Evolutionary conservation across 2,888 invertebrate species (phyloP), one percentile per base, ranked within the genome.

Genomic region (Volucella inanis): DNA sequence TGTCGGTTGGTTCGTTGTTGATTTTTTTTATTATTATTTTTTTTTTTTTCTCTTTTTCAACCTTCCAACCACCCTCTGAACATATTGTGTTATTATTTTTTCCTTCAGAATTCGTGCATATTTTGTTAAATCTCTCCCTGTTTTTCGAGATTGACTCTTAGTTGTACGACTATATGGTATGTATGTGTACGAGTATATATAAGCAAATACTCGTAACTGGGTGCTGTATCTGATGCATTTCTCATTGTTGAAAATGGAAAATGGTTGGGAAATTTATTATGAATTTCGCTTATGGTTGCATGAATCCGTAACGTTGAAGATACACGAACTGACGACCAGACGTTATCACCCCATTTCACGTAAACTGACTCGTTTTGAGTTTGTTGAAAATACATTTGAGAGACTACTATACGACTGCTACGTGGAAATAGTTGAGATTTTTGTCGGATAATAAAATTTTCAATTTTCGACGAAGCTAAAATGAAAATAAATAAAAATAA

Each of bases 251-350:
- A 52, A 70, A 61, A 62, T 14, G 50, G 31, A 79, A 84, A 75
- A 54, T 52, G 65, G 71, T 70, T 31, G 31, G 39, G 43, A 80
- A 68, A 76, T 76, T 55, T 81, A 64, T 68, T 81, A 81, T 85
- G 76, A 85, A 85, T 77, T 81, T 85, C 68, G 62, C 76, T 31
- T 31, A 85, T 81, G 81, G 71, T 85, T 85, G 64, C 80, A 79
- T 79, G 72, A 59, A 31, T 31, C 31, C 22, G 38, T 45, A 47
- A 31, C 64, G 65, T 64, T 70, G 64, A 59, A 62, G 8, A 62
- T 41, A 18, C 41, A 15, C 11, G 50, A 57, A 62, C 43, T 64
- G 59, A 75, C 57, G 43, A 64, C 52, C 41, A 43, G 39, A 41
- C 54, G 61, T 45, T 65, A 67, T 74, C 74, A 76, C 76, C 61